Conservation (phyloP, 2,113 vertebrate species). For the Dromiciops gliroides region DNA sequence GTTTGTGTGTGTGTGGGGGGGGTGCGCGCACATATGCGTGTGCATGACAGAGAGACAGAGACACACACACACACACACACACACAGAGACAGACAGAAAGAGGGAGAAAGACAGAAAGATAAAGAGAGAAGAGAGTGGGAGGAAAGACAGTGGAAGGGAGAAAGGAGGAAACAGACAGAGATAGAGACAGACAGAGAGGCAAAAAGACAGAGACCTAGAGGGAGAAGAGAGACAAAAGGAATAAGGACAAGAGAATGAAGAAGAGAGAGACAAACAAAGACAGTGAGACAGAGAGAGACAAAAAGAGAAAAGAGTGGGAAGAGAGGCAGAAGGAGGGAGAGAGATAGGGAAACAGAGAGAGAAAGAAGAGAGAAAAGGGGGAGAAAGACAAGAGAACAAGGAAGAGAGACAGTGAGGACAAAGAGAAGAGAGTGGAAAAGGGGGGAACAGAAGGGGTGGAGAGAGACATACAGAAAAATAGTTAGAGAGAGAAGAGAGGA, state of each 20-base stretch:
- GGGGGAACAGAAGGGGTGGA: too few species aligned
- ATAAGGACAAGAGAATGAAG: too few species aligned
- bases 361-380: not conserved
- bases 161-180: not conserved
- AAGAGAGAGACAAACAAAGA: too few species aligned
- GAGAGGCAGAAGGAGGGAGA: too few species aligned
- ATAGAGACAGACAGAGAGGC: not conserved
- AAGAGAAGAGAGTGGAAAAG: too few species aligned
- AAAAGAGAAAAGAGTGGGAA: not conserved
- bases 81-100: not conserved
- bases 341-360: not conserved
- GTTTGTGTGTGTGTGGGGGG: too few species aligned
- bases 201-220: not conserved
- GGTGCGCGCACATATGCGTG: too few species aligned
- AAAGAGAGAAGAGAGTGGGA: not conserved
- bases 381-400: not conserved
- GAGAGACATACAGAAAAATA: too few species aligned
- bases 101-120: not conserved
- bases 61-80: not conserved
- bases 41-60: too few species aligned
- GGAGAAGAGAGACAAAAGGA: not conserved
- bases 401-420: too few species aligned
- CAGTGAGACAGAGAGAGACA: not conserved
- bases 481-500: fast-evolving
- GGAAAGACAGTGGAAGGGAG: too few species aligned